These are phyloP conservation scores for Ancistrus triradiatus DNA, from an alignment of 2,113 vertebrate genomes.

Conservation along the genomic window DNA sequence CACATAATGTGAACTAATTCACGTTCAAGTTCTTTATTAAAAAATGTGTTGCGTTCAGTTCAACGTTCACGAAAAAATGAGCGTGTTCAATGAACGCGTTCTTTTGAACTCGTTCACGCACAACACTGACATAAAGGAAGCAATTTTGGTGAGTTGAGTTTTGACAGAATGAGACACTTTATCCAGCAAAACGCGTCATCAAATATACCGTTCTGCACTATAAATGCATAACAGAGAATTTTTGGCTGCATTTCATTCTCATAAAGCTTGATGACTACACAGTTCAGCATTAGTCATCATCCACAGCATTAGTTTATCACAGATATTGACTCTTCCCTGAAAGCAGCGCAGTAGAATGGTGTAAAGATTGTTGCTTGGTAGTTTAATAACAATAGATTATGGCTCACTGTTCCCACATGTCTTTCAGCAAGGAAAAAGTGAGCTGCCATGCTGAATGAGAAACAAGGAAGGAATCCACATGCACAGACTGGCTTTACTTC, in stretches of 20 bases:
- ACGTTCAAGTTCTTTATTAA: too few species aligned
- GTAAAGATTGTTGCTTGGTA: conserved; percentile 36
- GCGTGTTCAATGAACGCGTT: too few species aligned
- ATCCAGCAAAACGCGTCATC: conserved; percentile 32
- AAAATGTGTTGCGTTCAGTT: too few species aligned
- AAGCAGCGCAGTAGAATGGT: conserved; percentile 22
- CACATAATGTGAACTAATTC: too few species aligned
- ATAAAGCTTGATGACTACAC: conserved; percentile 23
- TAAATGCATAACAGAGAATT: conserved; percentile 32
- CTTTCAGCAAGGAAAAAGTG: conserved; percentile 22
- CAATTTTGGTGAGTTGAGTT: conserved; percentile 22
- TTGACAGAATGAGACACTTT: conserved; percentile 34
- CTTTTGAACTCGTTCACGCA: too few species aligned
- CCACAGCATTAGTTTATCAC: conserved; percentile 34
- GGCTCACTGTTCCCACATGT: conserved; percentile 31
- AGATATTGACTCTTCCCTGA: conserved; percentile 35
- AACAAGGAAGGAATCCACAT: conserved; percentile 27
- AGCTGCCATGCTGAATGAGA: conserved; percentile 15
- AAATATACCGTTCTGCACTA: not conserved
- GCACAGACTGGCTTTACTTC: not conserved
- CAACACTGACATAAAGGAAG: too few species aligned
- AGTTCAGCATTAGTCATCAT: conserved; percentile 21
- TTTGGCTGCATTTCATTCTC: conserved; percentile 31
- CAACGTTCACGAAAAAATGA: too few species aligned
- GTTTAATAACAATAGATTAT: conserved; percentile 41